Percentiles rank a stretch among this genome's conserved stretches.
Conservation (phyloP, 2,888 invertebrate genomes). For the Eupithecia tripunctaria region DNA sequence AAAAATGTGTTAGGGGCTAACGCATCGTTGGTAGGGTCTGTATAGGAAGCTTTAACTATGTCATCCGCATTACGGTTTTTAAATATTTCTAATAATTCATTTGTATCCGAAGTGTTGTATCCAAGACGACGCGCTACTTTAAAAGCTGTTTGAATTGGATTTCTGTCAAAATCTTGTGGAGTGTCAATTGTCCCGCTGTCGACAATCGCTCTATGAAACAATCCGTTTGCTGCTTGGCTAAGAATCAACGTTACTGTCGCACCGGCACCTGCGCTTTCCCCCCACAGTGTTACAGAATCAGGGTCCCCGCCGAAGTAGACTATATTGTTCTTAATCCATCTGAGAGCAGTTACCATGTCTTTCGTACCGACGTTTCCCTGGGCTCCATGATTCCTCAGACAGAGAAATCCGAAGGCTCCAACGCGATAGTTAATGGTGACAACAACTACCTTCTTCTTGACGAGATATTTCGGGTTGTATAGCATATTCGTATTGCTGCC, state of each 20-base stretch:
- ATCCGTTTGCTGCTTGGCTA: constrained; percentile 51
- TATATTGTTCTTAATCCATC: constrained; percentile 57
- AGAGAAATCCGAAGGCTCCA: constrained; percentile 56
- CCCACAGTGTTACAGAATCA: constrained; percentile 47
- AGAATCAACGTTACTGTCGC: constrained; percentile 45
- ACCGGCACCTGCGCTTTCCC: constrained; percentile 22
- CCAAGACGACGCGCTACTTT: constrained; percentile 47
- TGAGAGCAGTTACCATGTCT: constrained; percentile 55
- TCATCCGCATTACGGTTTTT: constrained; percentile 48
- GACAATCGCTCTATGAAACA: constrained; percentile 58
- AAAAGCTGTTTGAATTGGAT: constrained; percentile 47
- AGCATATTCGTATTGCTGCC: constrained; percentile 50
- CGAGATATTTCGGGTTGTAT: constrained; percentile 55
- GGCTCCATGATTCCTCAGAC: constrained; percentile 51
- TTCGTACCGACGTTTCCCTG: constrained; percentile 57
- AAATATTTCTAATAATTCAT: constrained; percentile 51
- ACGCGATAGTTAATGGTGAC: constrained; percentile 57
- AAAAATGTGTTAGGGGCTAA: constrained; percentile 45
- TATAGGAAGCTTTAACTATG: constrained; percentile 47
- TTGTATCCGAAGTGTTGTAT: constrained; percentile 47
- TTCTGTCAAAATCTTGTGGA: constrained; percentile 47
- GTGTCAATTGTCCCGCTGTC: constrained; percentile 56
- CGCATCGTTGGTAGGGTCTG: constrained; percentile 43
- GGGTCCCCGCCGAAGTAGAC: constrained; percentile 55
- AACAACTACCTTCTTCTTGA: constrained; percentile 52